Evolutionary conservation across 2,113 vertebrate species (phyloP), one percentile per base, ranked within the genome.

Genomic region (Odontesthes bonariensis): DNA sequence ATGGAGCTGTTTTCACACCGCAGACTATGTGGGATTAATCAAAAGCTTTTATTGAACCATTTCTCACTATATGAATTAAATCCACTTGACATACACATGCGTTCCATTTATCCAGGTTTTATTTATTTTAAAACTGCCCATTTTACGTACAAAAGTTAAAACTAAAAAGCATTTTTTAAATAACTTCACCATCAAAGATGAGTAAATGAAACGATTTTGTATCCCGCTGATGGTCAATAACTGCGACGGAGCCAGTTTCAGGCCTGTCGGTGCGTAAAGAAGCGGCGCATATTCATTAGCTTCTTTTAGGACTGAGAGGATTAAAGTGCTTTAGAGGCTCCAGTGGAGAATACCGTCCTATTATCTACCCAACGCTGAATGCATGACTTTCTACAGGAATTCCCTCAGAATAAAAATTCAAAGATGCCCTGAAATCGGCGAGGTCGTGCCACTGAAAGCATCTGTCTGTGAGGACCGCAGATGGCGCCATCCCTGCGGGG

Each of bases 141-240:
- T 61, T 46, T 58, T 7, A 51, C 8, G 19, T 72, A 64, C 17
- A 71, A 75, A 70, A 60, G 6, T 11, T 9, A 20, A n/a, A 69
- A 44, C 16, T 40, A 52, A 67, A 63, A 44, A 31, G 1, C 17
- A 47, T 58, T 12, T 42, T 55, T 27, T 17, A 14, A n/a, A 1
- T 46, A 54, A 14, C 33, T 33, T 40, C 8, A 23, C 44, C 64
- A 1, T 60, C 12, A 54, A 69, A 70, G 2, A 55, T 59, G 16
- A 62, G 52, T 12, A 60, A 20, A 46, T 63, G 13, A 32, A 16
- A 42, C 33, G 1, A 62, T 35, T 65, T 52, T 59, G 6, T 53
- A 33, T 60, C 0, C 47, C 55, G 38, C 40, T 44, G 42, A 44
- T 44, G 42, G 42, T 44, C 42, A 14, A 7, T 12, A 44, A 44